Conservation (phyloP, 2,797 vertebrate genomes). For the Anguilla anguilla region DNA sequence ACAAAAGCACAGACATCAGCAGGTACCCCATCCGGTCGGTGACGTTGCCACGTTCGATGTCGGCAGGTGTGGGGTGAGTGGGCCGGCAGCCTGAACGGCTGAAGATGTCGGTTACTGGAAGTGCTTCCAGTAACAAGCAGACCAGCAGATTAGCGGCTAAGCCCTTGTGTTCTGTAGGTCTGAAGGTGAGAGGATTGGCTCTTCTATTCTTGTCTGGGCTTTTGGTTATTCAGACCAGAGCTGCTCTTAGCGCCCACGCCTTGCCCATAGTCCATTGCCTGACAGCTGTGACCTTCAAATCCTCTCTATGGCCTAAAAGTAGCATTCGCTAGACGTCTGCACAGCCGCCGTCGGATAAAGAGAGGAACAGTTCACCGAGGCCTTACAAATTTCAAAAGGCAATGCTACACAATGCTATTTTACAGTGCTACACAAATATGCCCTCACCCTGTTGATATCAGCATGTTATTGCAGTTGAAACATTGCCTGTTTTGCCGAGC, state of each 20-base stretch:
- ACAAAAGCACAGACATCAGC: background rate
- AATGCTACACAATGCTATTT: background rate
- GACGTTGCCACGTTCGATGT: conserved; percentile 49
- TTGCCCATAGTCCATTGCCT: background rate
- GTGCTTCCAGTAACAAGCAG: conserved; percentile 53
- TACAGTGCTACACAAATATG: background rate
- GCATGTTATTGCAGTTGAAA: background rate
- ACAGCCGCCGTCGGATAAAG: conserved; percentile 13
- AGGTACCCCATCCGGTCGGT: background rate
- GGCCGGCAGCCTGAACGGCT: conserved; percentile 7
- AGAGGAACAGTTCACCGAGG: background rate
- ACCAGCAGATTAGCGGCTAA: conserved; percentile 54
- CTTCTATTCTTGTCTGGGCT: conserved; percentile 32
- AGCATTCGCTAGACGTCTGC: conserved; percentile 26
- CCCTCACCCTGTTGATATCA: background rate
- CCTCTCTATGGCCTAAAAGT: conserved; percentile 13
- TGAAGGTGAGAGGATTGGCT: conserved; percentile 34
- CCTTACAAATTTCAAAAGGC: background rate
- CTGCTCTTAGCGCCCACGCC: conserved; percentile 11
- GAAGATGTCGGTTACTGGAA: background rate
- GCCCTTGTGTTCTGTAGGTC: conserved; percentile 25
- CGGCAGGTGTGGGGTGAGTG: conserved; percentile 54
- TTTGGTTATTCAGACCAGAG: conserved; percentile 33
- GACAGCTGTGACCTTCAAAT: conserved; percentile 42
- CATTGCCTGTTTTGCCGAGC: background rate